phyloP scores from a whole-genome alignment of 2,113 vertebrate genomes.

The Oostethus manadensis region DNA sequence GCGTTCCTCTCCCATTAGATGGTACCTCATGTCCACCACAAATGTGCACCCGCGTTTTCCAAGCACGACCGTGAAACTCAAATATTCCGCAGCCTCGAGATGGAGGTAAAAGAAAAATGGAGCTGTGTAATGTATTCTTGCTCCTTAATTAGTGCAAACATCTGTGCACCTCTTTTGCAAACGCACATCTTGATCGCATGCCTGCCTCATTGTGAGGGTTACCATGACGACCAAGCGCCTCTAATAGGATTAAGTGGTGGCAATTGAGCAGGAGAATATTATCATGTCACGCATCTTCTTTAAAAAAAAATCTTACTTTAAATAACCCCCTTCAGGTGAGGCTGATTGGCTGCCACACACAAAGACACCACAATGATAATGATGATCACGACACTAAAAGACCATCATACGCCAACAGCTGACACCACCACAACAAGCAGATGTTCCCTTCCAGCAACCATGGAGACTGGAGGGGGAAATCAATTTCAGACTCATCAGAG shows the following conservation, averaged over 20 bases:
- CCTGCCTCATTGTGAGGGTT: constrained; percentile 34
- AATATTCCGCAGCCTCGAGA: constrained; percentile 28
- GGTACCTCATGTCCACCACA: background rate
- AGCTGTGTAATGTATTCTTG: constrained; percentile 17
- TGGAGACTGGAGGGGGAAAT: background rate
- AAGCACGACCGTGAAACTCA: constrained; percentile 19
- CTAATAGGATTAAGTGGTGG: constrained; percentile 53
- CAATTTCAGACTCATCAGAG: background rate
- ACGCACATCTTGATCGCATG: constrained; percentile 31
- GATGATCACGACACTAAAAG: background rate
- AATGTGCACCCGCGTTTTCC: constrained; percentile 24
- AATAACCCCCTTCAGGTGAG: background rate
- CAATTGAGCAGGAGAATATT: too few relatives aligned
- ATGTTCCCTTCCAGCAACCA: background rate
- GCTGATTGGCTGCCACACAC: background rate
- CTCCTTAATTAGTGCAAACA: constrained; percentile 27
- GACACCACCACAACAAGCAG: background rate
- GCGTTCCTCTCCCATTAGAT: background rate
- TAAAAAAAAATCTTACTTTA: too few relatives aligned
- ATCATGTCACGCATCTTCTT: too few relatives aligned
- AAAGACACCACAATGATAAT: constrained; percentile 5
- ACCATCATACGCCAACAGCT: constrained; percentile 3
- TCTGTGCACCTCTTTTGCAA: constrained; percentile 26
- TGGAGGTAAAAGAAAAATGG: constrained; percentile 1
- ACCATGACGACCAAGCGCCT: constrained; percentile 33